phyloP scores from a whole-genome alignment of 2,113 vertebrate species.

The Trogon surrucura region DNA sequence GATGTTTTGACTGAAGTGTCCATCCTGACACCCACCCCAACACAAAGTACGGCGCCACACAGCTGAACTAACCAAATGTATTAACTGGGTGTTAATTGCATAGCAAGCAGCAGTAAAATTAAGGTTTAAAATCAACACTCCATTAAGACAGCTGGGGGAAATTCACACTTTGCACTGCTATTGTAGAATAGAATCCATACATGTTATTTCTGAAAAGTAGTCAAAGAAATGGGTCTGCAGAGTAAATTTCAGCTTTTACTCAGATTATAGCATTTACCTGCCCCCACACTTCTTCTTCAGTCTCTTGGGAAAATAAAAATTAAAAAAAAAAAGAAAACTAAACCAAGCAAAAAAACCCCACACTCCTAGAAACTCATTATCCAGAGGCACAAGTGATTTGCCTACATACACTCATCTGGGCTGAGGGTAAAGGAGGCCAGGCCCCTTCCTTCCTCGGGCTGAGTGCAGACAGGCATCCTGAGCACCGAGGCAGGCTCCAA shows the following conservation, averaged over 20 bases:
- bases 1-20: not conserved
- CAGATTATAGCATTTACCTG: not conserved
- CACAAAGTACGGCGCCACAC: not conserved
- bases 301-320: not conserved
- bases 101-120: not conserved
- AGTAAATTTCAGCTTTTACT: not conserved
- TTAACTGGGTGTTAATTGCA: constrained; percentile 7
- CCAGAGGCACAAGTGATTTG: not conserved
- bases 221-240: not conserved
- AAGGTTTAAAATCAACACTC: constrained; percentile 1
- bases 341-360: not conserved
- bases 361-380: not conserved
- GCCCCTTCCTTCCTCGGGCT: not conserved
- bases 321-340: not conserved
- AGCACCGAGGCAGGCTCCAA: not conserved
- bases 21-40: not conserved
- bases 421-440: not conserved
- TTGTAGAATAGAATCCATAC: not conserved
- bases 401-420: not conserved
- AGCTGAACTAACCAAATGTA: not conserved
- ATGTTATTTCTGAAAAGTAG: not conserved
- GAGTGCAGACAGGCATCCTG: not conserved
- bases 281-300: not conserved
- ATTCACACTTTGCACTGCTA: not conserved
- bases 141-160: constrained; percentile 9